Base-by-base conservation (phyloP, 2,113 vertebrate species). In the Scopus umbretta region DNA sequence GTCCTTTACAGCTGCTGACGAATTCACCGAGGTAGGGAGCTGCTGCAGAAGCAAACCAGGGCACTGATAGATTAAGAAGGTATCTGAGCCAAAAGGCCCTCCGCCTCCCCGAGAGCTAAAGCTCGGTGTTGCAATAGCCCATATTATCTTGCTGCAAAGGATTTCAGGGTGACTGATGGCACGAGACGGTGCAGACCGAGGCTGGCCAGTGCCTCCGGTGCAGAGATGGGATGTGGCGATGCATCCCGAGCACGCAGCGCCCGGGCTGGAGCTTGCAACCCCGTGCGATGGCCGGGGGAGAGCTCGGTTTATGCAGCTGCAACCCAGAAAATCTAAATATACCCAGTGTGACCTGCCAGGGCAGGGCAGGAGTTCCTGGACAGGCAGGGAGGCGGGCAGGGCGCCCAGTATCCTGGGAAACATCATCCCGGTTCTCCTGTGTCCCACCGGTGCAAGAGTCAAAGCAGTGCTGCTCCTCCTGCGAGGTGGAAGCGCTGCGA, bases 271-370 rank as follows among this genome's bases (percentile, higher is more conserved):
- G 5, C n/a, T 42, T 10, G 12, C 34, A 5, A 42, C 80, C 6
- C 1, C 2, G 7, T 3, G 1, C 5, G 1, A 23, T 0, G 8
- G 30, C 30, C 52, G 1, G n/a, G 25, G 8, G 16, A n/a, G 5
- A 38, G 26, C 30, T 16, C 10, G 0, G 6, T 71, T 81, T 29
- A 18, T 5, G 2, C 38, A 36, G 45, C 10, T 0, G 8, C 50
- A 40, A 65, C 50, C 10, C 32, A 40, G 7, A 50, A 67, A 29
- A 4, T 2, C 26, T 11, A 56, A 43, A 47, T 52, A 21, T 11
- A 26, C 30, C 62, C 67, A 13, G 30, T 63, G 38, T 0, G 9
- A 18, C 53, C 21, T 32, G 9, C 43, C 23, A 4, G 71, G 40
- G 67, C 2, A 1, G 53, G 32, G 13, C 49, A 36, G 55, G 45